A percentile compares a stretch with the other conserved stretches of the same genome.
phyloP scores from a whole-genome alignment of 2,797 vertebrate genomes.

The Falco cherrug region DNA sequence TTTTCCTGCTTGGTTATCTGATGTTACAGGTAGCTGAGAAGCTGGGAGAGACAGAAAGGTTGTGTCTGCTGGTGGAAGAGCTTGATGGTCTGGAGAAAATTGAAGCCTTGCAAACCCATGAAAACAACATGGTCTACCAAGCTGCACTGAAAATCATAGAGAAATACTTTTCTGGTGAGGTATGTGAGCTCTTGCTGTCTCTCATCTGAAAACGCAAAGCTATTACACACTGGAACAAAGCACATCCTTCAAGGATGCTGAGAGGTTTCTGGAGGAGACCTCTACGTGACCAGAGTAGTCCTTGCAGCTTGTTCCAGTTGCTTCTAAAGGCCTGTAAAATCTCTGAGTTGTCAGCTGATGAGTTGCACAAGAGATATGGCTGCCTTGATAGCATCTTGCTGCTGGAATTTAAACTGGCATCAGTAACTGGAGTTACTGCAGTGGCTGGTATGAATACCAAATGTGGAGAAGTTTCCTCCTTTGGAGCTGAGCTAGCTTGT shows the following conservation, averaged over 20 bases:
- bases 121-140: slow-evolving; percentile 82
- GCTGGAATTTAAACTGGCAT: slow-evolving; percentile 45
- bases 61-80: slow-evolving; percentile 86
- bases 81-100: slow-evolving; percentile 86
- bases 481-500: not conserved
- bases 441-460: slow-evolving; percentile 50
- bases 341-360: not conserved
- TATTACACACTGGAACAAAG: not conserved
- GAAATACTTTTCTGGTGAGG: slow-evolving; percentile 85
- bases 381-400: slow-evolving; percentile 46
- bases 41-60: slow-evolving; percentile 81
- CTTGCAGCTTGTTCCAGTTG: not conserved
- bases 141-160: slow-evolving; percentile 85
- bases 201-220: not conserved
- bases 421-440: slow-evolving; percentile 29
- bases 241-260: not conserved
- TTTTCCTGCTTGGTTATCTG: not conserved
- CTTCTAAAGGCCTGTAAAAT: not conserved
- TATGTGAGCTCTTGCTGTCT: slow-evolving; percentile 56
- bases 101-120: slow-evolving; percentile 87
- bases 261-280: not conserved
- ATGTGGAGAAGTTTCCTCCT: slow-evolving; percentile 38
- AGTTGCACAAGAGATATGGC: not conserved
- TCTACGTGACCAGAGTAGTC: not conserved
- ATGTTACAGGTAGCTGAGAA: slow-evolving; percentile 82